A percentile compares a stretch with the other conserved stretches of the same genome.
These are phyloP conservation scores for Xiphorhynchus erythropygius DNA, from an alignment of 2,797 vertebrate species.

Conservation along the genomic window DNA sequence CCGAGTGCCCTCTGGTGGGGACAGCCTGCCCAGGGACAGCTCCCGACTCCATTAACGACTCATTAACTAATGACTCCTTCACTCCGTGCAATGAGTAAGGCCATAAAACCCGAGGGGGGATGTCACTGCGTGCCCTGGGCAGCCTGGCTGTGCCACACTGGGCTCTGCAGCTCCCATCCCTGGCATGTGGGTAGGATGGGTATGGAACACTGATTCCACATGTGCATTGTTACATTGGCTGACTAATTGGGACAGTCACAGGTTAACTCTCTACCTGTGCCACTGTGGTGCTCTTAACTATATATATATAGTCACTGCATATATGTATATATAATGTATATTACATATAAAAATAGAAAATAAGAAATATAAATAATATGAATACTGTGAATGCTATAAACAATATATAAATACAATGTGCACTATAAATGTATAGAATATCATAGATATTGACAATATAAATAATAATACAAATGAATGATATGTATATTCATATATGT, in stretches of 20 bases:
- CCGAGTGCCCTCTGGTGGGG: conserved; percentile 53
- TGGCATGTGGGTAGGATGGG: not conserved
- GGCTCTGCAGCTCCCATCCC: not conserved
- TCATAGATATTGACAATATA: not conserved
- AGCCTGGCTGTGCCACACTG: not conserved
- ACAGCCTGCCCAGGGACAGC: not conserved
- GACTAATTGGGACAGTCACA: not conserved
- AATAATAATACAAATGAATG: not conserved
- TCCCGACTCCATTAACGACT: not conserved
- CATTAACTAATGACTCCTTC: not conserved
- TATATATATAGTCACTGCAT: too few relatives aligned
- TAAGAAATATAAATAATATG: not conserved
- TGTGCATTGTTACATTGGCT: not conserved
- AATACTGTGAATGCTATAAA: not conserved
- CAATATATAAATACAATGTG: not conserved
- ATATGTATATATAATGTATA: fast-evolving
- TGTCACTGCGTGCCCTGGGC: not conserved
- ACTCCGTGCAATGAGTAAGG: not conserved
- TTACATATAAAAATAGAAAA: not conserved
- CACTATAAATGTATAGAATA: not conserved
- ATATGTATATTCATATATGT: not conserved
- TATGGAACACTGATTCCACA: not conserved
- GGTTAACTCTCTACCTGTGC: not conserved
- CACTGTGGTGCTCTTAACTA: not conserved
- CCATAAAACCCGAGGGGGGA: fast-evolving